Conservation (phyloP, 2,797 vertebrate genomes). For the Prunella strophiata region DNA sequence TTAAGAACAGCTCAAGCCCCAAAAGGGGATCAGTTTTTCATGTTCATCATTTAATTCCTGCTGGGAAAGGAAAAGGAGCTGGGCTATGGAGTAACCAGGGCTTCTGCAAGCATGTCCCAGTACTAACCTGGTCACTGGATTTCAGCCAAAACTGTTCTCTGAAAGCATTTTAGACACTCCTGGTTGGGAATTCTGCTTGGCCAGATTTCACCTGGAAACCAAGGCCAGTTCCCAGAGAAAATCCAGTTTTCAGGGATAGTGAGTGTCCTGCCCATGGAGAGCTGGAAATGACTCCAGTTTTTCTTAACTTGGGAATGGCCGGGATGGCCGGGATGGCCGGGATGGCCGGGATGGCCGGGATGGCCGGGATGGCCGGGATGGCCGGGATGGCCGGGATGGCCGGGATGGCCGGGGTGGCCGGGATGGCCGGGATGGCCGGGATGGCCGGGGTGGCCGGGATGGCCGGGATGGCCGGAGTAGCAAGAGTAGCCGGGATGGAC, state of each 20-base stretch:
- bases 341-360: neutral
- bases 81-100: neutral
- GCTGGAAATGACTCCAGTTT: no score
- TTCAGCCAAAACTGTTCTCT: neutral
- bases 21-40: neutral
- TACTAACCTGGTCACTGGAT: accelerated
- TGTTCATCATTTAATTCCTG: neutral
- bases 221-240: neutral
- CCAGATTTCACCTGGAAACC: neutral
- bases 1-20: neutral
- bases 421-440: no score
- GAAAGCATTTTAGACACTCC: neutral
- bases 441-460: no score
- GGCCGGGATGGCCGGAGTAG: no score
- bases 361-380: no score
- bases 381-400: no score
- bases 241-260: neutral
- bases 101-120: neutral
- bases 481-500: no score
- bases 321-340: neutral
- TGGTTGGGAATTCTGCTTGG: accelerated
- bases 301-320: no score
- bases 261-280: no score
- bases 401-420: neutral
- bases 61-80: neutral